A percentile compares a stretch with the other conserved stretches of the same genome.
Conservation (phyloP, 2,113 vertebrate genomes). For the Malurus cyaneus region DNA sequence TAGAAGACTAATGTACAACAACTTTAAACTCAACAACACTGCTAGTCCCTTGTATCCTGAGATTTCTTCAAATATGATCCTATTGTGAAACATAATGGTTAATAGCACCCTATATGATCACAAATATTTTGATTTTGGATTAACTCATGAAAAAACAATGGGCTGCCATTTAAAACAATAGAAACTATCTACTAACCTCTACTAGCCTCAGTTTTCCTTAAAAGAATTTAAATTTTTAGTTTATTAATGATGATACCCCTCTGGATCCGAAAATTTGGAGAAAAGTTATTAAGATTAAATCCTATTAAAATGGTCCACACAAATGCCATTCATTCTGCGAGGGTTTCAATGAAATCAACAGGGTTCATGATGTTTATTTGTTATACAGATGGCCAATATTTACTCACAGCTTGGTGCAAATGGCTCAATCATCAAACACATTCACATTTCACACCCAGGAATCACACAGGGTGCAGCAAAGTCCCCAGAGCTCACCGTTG, state of each 20-base stretch:
- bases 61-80: rapidly evolving
- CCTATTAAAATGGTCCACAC: neutral
- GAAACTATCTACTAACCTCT: too few relatives aligned
- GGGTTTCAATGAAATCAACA: neutral
- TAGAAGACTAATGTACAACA: neutral
- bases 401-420: neutral
- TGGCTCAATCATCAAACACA: neutral
- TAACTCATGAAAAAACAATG: neutral
- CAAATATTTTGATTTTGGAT: neutral
- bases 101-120: neutral
- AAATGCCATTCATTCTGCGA: neutral
- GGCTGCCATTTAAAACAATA: neutral
- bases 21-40: neutral
- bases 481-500: slow-evolving; percentile 74
- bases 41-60: neutral
- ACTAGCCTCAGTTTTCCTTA: neutral
- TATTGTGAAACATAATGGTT: neutral
- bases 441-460: neutral
- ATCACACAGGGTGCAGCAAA: neutral
- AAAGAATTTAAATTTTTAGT: neutral
- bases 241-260: neutral
- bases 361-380: neutral
- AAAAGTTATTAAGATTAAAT: neutral
- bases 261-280: neutral
- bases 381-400: neutral